Base-by-base conservation (phyloP, 2,888 invertebrate genomes). In the Leuctra nigra region DNA sequence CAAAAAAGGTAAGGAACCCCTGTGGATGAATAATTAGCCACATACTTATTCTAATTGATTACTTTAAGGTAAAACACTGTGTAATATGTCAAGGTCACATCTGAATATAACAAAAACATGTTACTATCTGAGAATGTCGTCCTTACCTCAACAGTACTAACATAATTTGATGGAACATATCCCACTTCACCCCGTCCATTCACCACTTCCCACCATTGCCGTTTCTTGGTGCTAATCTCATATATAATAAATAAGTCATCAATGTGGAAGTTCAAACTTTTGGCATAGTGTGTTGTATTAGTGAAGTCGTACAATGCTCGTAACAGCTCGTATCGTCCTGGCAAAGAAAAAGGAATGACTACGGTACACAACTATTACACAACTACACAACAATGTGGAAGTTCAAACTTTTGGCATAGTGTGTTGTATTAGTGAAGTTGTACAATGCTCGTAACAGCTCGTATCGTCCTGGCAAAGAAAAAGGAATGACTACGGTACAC, bases 171-270 rank as follows among this genome's bases (percentile, higher is more conserved):
- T 59, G 91, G 91, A 63, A 91, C 88, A 68, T 88, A 91, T 53
- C 91, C 91, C 63, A 89, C 80, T 71, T 87, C 85, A 65, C 89
- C 91, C 69, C 81, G 82, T 70, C 79, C 83, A 74, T 88, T 89
- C 64, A 90, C 84, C 50, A 91, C 90, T 76, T 88, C 87, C 90
- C 89, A 91, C 91, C 90, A 91, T 69, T 91, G 90, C 61, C 84
- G 78, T 69, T 89, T 87, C 66, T 88, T 87, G 2, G 84, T 83
- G 61, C 84, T 86, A 20, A 80, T 84, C 68, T 89, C 89, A 67
- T 90, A 84, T 18, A 91, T 74, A 65, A 86, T 83, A 70, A 91
- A 91, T 69, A 82, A 83, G 69, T 91, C 90, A 60, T 87, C 86
- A 67, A 84, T 85, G 63, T 79, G 79, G 72, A 91, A 91, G 69